phyloP scores from a whole-genome alignment of 30 jellyfish, hydroid and myxozoan species.

The Pelagia noctiluca region DNA sequence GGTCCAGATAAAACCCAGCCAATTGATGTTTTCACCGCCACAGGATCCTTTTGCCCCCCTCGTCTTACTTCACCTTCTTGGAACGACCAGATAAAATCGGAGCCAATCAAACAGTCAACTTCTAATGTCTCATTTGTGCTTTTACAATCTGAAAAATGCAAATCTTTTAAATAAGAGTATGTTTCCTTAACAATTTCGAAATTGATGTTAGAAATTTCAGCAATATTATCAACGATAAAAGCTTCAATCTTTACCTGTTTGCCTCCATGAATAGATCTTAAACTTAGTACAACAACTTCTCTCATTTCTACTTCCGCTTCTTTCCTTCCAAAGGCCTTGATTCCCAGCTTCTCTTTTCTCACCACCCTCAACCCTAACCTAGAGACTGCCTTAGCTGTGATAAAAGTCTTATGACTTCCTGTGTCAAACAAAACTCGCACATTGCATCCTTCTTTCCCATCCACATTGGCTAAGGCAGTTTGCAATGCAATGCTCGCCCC shows the following conservation, averaged over 20 bases:
- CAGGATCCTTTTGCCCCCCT: too few species aligned
- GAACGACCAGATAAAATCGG: too few species aligned
- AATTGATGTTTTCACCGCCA: too few species aligned
- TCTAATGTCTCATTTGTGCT: too few species aligned
- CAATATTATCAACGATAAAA: slow-evolving; percentile 10
- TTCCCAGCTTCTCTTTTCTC: background rate
- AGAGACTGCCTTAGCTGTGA: slow-evolving; percentile 10
- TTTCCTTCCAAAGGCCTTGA: too few species aligned
- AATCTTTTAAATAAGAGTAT: slow-evolving; percentile 20
- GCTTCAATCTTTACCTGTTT: slow-evolving; percentile 27
- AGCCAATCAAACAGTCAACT: too few species aligned
- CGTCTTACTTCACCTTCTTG: too few species aligned
- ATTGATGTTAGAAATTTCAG: slow-evolving; percentile 23
- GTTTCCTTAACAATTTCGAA: slow-evolving; percentile 12
- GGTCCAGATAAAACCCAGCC: too few species aligned
- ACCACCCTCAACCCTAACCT: background rate
- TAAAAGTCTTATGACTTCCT: slow-evolving; percentile 1
- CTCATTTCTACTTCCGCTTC: slow-evolving; percentile 13
- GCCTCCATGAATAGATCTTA: background rate
- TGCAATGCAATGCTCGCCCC: slow-evolving; percentile 8
- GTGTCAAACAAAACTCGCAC: slow-evolving; percentile 14
- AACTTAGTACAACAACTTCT: slow-evolving; percentile 2
- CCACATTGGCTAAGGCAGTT: too few species aligned
- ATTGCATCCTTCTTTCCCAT: slow-evolving; percentile 7
- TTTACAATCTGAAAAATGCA: too few species aligned